Conservation (phyloP, 2,113 vertebrate species). For the Oncorhynchus clarkii region DNA sequence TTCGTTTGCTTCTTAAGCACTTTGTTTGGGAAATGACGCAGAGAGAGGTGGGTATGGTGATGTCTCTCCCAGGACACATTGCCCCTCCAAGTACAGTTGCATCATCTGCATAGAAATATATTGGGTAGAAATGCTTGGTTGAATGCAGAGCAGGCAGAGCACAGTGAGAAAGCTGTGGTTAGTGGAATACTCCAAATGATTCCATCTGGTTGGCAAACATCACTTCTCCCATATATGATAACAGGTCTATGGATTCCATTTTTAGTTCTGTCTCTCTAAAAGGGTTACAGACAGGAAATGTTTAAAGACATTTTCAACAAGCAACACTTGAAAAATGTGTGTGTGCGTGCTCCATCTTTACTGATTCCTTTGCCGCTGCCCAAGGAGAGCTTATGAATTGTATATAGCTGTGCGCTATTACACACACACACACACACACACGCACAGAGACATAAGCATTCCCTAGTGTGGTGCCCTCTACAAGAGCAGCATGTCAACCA, state of each 20-base stretch:
- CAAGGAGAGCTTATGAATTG: slow-evolving; percentile 23
- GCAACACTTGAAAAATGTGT: too few species aligned
- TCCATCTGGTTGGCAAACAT: too few species aligned
- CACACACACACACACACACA: not conserved
- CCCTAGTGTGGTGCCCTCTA: not conserved
- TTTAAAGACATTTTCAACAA: too few species aligned
- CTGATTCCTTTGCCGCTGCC: not conserved
- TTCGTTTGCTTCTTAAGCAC: slow-evolving; percentile 46
- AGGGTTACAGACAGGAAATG: too few species aligned
- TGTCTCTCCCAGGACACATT: slow-evolving; percentile 29
- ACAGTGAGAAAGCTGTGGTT: not conserved
- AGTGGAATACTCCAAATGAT: too few species aligned
- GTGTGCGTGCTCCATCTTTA: not conserved
- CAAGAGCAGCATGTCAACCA: not conserved
- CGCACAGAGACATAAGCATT: not conserved
- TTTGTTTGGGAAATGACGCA: slow-evolving; percentile 59
- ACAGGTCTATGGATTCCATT: too few species aligned
- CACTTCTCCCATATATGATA: too few species aligned
- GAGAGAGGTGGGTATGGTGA: slow-evolving; percentile 9
- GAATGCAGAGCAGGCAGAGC: not conserved
- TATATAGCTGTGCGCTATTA: slow-evolving; percentile 8
- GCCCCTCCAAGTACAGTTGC: not conserved
- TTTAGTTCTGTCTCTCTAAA: too few species aligned
- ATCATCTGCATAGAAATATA: not conserved
- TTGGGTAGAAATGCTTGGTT: not conserved